Conservation (phyloP, 2,113 vertebrate species). For the Macrotis lagotis region DNA sequence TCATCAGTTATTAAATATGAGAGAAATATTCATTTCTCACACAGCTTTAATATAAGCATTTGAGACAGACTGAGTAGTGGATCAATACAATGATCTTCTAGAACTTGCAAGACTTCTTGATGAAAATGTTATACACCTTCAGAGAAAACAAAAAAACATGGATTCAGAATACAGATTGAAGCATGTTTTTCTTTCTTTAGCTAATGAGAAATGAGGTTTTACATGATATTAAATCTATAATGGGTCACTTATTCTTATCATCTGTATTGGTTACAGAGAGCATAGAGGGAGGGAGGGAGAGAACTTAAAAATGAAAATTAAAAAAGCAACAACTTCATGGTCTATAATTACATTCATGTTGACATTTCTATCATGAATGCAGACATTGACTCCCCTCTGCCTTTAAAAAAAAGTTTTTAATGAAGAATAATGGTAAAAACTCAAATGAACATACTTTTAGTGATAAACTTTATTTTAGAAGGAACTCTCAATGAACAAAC, state of each 20-base stretch:
- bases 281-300: not conserved
- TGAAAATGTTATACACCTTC: not conserved
- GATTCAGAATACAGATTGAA: not conserved
- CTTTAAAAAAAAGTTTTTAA: not conserved
- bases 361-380: not conserved
- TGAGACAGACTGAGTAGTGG: not conserved
- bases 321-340: no score
- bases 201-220: not conserved
- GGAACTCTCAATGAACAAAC: not conserved
- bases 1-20: no score
- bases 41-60: not conserved
- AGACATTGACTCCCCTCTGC: not conserved
- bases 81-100: not conserved
- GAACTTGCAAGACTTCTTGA: not conserved
- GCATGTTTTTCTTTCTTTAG: not conserved
- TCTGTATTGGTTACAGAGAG: not conserved
- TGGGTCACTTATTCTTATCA: not conserved
- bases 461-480: not conserved
- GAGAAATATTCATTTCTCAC: no score
- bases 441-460: not conserved
- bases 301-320: not conserved
- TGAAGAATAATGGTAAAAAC: not conserved
- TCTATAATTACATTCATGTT: not conserved
- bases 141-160: not conserved
- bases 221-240: not conserved